Percentiles rank a stretch among this genome's conserved stretches.
Evolutionary conservation across 2,888 invertebrate species (phyloP).

Genomic region (Parnassius smintheus): DNA sequence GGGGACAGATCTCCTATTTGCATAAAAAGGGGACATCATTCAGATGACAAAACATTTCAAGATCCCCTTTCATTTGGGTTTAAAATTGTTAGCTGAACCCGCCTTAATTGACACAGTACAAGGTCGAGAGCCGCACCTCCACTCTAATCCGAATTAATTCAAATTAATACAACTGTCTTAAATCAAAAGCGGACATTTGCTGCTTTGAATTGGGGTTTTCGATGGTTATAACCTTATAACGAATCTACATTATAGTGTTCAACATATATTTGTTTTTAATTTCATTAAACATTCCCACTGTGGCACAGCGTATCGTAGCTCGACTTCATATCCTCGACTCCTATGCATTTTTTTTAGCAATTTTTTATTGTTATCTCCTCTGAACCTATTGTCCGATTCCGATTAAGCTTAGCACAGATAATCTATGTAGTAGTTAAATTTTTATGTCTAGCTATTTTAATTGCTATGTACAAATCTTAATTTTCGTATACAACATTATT

Average conservation of each 20-base stretch:
- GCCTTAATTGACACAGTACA: conserved; percentile 66
- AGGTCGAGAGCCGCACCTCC: conserved; percentile 34
- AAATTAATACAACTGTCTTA: conserved; percentile 52
- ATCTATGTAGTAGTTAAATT: no score
- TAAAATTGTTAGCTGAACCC: conserved; percentile 63
- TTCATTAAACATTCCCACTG: no score
- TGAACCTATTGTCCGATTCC: no score
- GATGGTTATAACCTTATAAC: conserved; percentile 4
- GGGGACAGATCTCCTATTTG: conserved; percentile 60
- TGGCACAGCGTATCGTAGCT: no score
- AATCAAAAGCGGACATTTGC: conserved; percentile 40
- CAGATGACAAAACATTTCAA: conserved; percentile 70
- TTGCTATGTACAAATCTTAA: no score
- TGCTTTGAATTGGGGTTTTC: conserved; percentile 25
- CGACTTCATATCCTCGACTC: no score
- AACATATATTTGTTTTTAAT: neutral
- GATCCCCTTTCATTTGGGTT: conserved; percentile 74
- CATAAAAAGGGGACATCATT: conserved; percentile 73
- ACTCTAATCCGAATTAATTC: conserved; percentile 62
- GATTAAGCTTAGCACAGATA: no score
- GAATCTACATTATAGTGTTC: neutral
- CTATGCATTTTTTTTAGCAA: no score
- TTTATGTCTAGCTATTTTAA: no score
- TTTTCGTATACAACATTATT: no score
- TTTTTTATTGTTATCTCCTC: no score